Percentiles rank a stretch among this genome's conserved stretches.
Conservation (phyloP, 23 tunicate genomes). For the Clavelina lepadiformis region DNA sequence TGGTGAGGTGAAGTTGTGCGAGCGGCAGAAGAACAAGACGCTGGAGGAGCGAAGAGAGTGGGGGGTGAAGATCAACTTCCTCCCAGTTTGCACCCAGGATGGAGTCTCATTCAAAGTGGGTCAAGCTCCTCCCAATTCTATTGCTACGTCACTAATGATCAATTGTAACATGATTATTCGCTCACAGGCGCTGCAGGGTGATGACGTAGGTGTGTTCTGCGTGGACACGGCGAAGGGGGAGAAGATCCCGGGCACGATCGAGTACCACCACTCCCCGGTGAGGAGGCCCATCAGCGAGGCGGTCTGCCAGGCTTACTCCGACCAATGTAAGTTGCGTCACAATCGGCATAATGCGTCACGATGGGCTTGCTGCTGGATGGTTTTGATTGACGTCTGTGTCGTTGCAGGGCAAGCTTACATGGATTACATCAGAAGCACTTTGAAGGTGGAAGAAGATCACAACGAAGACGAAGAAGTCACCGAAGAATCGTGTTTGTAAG, state of each 20-base stretch:
- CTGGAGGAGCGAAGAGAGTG: too few relatives aligned
- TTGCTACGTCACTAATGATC: too few relatives aligned
- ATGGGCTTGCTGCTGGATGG: too few relatives aligned
- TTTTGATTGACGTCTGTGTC: background rate
- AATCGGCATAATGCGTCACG: too few relatives aligned
- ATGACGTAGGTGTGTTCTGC: constrained; percentile 36
- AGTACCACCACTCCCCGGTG: background rate
- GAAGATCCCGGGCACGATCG: constrained; percentile 44
- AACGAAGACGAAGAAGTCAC: constrained; percentile 19
- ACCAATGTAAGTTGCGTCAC: constrained; percentile 42
- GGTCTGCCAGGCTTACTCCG: constrained; percentile 56
- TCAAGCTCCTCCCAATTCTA: too few relatives aligned
- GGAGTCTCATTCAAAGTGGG: too few relatives aligned
- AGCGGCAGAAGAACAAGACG: too few relatives aligned
- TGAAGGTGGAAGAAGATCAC: background rate
- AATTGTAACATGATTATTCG: too few relatives aligned
- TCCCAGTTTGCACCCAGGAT: too few relatives aligned
- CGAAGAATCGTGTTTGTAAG: constrained; percentile 11
- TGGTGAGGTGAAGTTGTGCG: too few relatives aligned
- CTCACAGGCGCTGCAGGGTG: constrained; percentile 63
- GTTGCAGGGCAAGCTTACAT: constrained; percentile 40
- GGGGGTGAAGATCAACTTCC: too few relatives aligned
- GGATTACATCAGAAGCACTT: constrained; percentile 7
- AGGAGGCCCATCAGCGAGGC: constrained; percentile 18
- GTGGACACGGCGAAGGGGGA: constrained; percentile 47